Percentiles rank a stretch among this genome's conserved stretches.
Conservation (phyloP, 92 coral and sea anemone species). For the Zoanthus gigantus region DNA sequence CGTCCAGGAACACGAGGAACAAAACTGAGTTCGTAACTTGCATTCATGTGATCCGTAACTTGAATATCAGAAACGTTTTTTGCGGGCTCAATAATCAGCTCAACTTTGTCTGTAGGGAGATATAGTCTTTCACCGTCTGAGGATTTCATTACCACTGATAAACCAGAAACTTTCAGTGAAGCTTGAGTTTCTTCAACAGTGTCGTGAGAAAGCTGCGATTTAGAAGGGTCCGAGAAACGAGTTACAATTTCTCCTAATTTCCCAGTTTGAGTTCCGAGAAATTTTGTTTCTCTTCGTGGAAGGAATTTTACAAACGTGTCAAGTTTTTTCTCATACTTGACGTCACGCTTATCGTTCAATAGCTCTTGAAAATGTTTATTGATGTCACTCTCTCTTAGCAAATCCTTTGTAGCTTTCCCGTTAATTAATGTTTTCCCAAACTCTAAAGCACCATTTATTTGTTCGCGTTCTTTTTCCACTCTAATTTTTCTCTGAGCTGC, state of each 20-base stretch:
- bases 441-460: too few relatives aligned
- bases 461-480: too few relatives aligned
- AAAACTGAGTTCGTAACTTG: constrained; percentile 26
- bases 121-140: background rate
- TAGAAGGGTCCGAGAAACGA: background rate
- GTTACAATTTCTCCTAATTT: background rate
- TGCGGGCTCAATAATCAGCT: constrained; percentile 25
- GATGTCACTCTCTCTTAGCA: too few relatives aligned
- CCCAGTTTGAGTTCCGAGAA: background rate
- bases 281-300: background rate
- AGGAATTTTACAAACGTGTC: constrained; percentile 10
- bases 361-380: background rate
- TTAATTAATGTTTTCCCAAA: too few relatives aligned
- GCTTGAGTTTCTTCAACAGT: background rate
- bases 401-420: too few relatives aligned
- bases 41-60: constrained; percentile 25
- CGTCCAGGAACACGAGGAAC: constrained; percentile 40
- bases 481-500: too few relatives aligned
- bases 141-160: constrained; percentile 6
- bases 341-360: constrained; percentile 10
- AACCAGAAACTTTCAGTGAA: background rate
- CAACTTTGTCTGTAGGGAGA: background rate
- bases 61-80: constrained; percentile 5
- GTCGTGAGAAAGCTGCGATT: background rate
- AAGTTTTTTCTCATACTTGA: background rate